phyloP scores from a whole-genome alignment of 2,797 vertebrate species.

The Miichthys miiuy region DNA sequence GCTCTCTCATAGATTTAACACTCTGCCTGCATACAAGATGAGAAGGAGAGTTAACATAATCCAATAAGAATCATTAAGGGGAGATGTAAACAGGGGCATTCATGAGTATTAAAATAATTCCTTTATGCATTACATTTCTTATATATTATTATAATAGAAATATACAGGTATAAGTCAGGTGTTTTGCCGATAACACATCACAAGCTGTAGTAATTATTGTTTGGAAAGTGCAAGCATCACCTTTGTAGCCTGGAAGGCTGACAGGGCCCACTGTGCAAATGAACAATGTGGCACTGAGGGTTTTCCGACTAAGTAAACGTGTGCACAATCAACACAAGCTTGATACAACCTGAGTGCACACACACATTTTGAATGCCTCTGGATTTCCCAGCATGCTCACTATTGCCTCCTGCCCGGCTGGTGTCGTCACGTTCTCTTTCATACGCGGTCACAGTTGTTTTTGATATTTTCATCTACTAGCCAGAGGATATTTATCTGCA shows the following conservation, averaged over 20 bases:
- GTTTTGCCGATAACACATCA: not conserved
- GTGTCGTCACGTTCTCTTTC: constrained; percentile 70
- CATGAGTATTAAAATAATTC: constrained; percentile 10
- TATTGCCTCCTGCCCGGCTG: constrained; percentile 57
- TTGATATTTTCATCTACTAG: constrained; percentile 82
- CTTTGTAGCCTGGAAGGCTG: constrained; percentile 23
- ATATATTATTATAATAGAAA: not conserved
- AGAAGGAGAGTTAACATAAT: constrained; percentile 60
- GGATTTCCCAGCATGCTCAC: constrained; percentile 75
- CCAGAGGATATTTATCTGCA: constrained; percentile 84
- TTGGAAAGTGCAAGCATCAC: constrained; percentile 18
- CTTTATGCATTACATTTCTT: not conserved
- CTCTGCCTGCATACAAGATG: constrained; percentile 62
- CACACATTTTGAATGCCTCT: constrained; percentile 56
- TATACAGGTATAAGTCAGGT: not conserved
- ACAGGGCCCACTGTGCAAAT: constrained; percentile 50
- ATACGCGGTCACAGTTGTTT: constrained; percentile 76
- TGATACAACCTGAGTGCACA: constrained; percentile 8
- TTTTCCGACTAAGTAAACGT: constrained; percentile 36
- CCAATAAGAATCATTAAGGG: constrained; percentile 49
- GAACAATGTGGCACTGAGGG: constrained; percentile 16
- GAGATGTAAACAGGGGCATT: constrained; percentile 49
- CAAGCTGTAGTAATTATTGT: constrained; percentile 1
- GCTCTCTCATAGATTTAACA: constrained; percentile 70
- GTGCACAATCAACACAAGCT: constrained; percentile 22